Percentiles rank a stretch among this genome's conserved stretches.
Conservation (phyloP, 2,888 invertebrate species). For the Drosophila engyochracea region DNA sequence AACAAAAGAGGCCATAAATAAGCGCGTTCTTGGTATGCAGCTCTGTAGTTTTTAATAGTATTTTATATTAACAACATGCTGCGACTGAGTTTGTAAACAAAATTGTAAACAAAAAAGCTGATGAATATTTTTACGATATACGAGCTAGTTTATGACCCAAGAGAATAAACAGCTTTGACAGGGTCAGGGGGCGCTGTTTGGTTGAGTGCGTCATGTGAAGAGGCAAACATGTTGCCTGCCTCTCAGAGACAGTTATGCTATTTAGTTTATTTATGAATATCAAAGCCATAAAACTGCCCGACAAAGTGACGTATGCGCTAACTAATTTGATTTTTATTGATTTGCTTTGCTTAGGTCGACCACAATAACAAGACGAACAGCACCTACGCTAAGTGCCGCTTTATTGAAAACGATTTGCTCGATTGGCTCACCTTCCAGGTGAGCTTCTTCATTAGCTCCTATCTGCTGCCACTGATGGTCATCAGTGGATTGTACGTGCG, state of each 20-base stretch:
- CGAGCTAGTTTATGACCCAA: constrained; percentile 59
- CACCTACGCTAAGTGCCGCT: constrained; percentile 85
- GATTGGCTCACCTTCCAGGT: constrained; percentile 87
- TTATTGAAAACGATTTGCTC: constrained; percentile 87
- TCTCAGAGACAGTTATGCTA: constrained; percentile 16
- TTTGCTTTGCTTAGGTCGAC: constrained; percentile 67
- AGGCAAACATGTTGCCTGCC: constrained; percentile 28
- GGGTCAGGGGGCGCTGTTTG: constrained; percentile 8
- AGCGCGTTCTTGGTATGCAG: constrained; percentile 53
- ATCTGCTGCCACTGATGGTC: constrained; percentile 93
- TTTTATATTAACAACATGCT: constrained; percentile 48
- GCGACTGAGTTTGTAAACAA: constrained; percentile 67
- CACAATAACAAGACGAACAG: constrained; percentile 84
- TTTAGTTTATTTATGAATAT: constrained; percentile 49
- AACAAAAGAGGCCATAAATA: constrained; percentile 50
- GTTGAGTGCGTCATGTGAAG: constrained; percentile 54
- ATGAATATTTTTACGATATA: constrained; percentile 68
- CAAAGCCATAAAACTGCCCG: constrained; percentile 54
- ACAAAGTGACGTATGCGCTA: constrained; percentile 47
- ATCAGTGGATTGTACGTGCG: constrained; percentile 95
- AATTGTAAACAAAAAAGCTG: constrained; percentile 66
- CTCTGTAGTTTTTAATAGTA: constrained; percentile 60
- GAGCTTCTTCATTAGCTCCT: constrained; percentile 94
- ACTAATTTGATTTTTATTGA: constrained; percentile 32
- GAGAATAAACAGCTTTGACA: constrained; percentile 10